A percentile compares a stretch with the other conserved stretches of the same genome.
Conservation (phyloP, 2,797 vertebrate genomes). For the Muraenolepis orangiensis region DNA sequence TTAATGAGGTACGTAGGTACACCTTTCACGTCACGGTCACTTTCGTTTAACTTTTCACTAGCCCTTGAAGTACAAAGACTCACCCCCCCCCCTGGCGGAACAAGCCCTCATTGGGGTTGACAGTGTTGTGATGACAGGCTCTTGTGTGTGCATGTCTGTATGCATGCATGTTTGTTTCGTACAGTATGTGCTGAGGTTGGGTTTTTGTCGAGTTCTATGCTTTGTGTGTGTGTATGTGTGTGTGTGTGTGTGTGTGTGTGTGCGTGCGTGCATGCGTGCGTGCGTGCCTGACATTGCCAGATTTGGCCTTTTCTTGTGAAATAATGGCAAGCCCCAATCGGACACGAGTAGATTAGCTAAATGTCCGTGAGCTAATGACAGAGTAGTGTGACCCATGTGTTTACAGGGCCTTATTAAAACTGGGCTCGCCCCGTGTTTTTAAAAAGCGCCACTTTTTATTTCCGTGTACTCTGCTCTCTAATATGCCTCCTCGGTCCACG, state of each 20-base stretch:
- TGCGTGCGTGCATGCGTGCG: no score
- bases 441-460: slow-evolving; percentile 31
- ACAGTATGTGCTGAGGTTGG: neutral
- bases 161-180: neutral
- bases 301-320: neutral
- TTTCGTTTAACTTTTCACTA: slow-evolving; percentile 12
- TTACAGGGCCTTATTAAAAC: slow-evolving; percentile 46
- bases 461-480: slow-evolving; percentile 13
- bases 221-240: neutral
- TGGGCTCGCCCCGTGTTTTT: slow-evolving; percentile 50
- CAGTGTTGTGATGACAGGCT: neutral
- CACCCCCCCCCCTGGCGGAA: neutral
- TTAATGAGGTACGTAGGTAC: slow-evolving; percentile 44
- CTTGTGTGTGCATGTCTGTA: neutral
- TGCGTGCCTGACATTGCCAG: neutral
- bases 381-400: slow-evolving; percentile 26
- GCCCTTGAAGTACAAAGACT: slow-evolving; percentile 1
- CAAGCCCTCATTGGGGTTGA: neutral
- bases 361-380: slow-evolving; percentile 50
- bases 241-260: neutral
- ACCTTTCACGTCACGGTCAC: slow-evolving; percentile 7
- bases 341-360: slow-evolving; percentile 13
- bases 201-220: neutral
- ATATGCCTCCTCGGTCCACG: slow-evolving; percentile 37
- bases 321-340: neutral